These are phyloP conservation scores for Sander lucioperca DNA, from an alignment of 2,113 vertebrate species.

Conservation along the genomic window DNA sequence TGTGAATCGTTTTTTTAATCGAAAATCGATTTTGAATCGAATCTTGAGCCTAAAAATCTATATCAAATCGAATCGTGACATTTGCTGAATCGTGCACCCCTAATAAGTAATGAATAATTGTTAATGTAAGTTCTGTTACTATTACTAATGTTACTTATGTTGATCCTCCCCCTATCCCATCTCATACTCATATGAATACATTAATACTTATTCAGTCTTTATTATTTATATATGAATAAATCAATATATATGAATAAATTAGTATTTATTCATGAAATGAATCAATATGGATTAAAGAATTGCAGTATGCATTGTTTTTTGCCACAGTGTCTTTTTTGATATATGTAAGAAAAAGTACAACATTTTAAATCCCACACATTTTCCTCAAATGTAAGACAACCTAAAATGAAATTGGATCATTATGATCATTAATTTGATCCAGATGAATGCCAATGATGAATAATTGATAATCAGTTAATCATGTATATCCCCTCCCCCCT, in stretches of 20 bases:
- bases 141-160: not conserved
- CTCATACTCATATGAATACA: not conserved
- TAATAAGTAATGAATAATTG: not conserved
- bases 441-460: not conserved
- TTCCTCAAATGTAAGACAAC: not conserved
- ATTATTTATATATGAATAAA: no score
- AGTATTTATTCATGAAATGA: not conserved
- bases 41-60: no score
- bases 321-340: not conserved
- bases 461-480: not conserved
- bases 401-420: not conserved
- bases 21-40: no score
- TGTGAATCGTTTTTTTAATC: no score
- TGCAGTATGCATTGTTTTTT: not conserved
- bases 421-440: not conserved
- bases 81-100: no score
- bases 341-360: not conserved
- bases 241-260: not conserved
- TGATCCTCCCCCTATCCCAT: not conserved
- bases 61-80: no score
- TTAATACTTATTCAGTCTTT: not conserved
- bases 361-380: not conserved
- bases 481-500: not conserved
- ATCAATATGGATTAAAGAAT: not conserved
- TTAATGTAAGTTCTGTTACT: not conserved